phyloP scores from a whole-genome alignment of 2,797 vertebrate species.

The Synaphobranchus kaupii region DNA sequence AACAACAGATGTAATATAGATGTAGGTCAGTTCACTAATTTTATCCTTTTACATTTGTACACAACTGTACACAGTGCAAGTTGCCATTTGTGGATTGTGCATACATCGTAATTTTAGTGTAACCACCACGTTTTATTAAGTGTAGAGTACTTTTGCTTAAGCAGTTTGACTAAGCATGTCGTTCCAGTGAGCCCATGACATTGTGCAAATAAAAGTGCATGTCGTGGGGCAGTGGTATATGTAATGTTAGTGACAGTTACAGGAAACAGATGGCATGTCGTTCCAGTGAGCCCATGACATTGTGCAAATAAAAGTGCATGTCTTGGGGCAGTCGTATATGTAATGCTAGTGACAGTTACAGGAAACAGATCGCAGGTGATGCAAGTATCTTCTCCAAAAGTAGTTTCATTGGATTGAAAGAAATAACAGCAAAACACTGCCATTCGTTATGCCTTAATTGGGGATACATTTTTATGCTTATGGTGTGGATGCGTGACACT shows the following conservation, averaged over 20 bases:
- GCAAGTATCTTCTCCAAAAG: background rate
- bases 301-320: background rate
- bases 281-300: background rate
- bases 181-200: background rate
- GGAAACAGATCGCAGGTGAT: background rate
- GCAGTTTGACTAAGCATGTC: background rate
- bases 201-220: background rate
- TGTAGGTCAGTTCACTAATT: background rate
- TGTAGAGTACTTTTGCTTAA: background rate
- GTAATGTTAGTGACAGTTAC: background rate
- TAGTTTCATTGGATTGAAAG: background rate
- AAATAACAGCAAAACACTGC: background rate
- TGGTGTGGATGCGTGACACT: background rate
- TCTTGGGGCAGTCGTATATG: background rate
- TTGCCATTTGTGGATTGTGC: background rate
- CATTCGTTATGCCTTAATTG: background rate
- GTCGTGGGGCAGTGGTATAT: background rate
- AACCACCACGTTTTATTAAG: background rate
- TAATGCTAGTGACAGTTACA: background rate
- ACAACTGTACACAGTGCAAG: background rate
- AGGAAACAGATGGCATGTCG: background rate
- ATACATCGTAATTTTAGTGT: background rate
- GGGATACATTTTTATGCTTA: background rate
- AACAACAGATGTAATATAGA: no score
- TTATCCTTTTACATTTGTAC: background rate